Conservation (phyloP, 2,888 invertebrate species). For the Caenorhabditis sinica region DNA sequence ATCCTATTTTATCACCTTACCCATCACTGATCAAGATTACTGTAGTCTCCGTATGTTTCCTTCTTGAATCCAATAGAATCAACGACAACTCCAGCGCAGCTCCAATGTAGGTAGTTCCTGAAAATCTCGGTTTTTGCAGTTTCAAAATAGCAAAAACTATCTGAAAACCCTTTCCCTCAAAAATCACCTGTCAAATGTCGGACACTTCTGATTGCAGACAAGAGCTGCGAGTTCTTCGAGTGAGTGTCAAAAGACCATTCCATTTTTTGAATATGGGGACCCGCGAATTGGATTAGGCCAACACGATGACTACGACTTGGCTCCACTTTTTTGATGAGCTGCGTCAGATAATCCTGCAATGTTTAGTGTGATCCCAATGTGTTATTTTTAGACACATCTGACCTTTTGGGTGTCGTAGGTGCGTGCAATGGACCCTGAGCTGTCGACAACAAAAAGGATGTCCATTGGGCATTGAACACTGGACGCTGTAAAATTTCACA, state of each 20-base stretch:
- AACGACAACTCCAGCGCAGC: slow-evolving; percentile 78
- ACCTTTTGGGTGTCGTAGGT: slow-evolving; percentile 80
- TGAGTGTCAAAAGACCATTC: slow-evolving; percentile 78
- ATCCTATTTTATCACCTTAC: slow-evolving; percentile 39
- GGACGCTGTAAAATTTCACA: slow-evolving; percentile 13
- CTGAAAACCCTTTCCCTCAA: neutral
- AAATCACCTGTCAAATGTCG: slow-evolving; percentile 75
- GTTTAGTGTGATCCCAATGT: neutral
- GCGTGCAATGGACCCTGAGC: slow-evolving; percentile 80
- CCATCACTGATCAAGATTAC: slow-evolving; percentile 82
- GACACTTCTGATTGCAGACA: slow-evolving; percentile 77
- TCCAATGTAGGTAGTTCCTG: slow-evolving; percentile 83
- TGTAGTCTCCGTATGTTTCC: slow-evolving; percentile 76
- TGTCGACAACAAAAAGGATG: slow-evolving; percentile 81
- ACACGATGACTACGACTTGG: slow-evolving; percentile 76
- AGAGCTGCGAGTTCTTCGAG: slow-evolving; percentile 73
- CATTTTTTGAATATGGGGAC: slow-evolving; percentile 80
- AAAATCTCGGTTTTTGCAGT: slow-evolving; percentile 7
- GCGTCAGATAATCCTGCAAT: slow-evolving; percentile 68
- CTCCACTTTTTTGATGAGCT: slow-evolving; percentile 70
- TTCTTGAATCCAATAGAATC: slow-evolving; percentile 75
- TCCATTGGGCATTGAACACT: slow-evolving; percentile 78
- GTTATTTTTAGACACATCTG: neutral
- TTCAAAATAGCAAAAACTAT: neutral
- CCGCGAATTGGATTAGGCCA: slow-evolving; percentile 82